Base-by-base conservation (phyloP, 1,140 invertebrate species). In the Musca vetustissima region DNA sequence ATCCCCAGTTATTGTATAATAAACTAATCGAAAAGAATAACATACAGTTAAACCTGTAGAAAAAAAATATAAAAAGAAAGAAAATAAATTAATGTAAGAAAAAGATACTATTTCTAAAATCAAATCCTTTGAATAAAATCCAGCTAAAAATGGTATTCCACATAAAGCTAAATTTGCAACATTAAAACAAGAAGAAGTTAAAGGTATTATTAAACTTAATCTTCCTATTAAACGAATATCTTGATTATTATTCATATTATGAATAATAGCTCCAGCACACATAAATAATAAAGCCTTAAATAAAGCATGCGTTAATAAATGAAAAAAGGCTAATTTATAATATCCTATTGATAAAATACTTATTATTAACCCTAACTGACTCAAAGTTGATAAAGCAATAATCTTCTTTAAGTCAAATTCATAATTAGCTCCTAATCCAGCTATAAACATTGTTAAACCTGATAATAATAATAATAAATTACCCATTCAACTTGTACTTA, bases 341-440 rank as follows among this genome's bases (percentile, higher is more conserved):
- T 81, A 78, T 0, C 76, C 79, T 75, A 87, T 76, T 9, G 81
- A 78, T 75, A 89, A 83, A 81, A 84, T 84, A 79, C 85, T 84
- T 79, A 89, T 87, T 85, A 89, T 89, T 79, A 90, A 84, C 0
- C 88, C 86, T 82, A 91, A 84, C 73, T 91, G 89, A 17, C 88
- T 89, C 81, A 91, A 85, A 64, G 89, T 91, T 9, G 89, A 90
- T 71, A 89, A 83, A 79, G 89, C 89, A 89, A 90, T 89, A 87
- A 89, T 87, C 84, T 88, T 89, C 81, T 89, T 89, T 76, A 89
- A 85, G 85, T 90, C 87, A 85, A 83, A 85, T 71, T 89, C 87
- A 85, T 85, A 86, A 84, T 84, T 86, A 71, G 87, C 86, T 0
- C 83, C 76, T 73, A 88, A 71, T 0, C 87, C 86, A 9, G 87